Evolutionary conservation across 2,113 vertebrate species (phyloP), one percentile per base, ranked within the genome.

Genomic region (Rhegmatorhina hoffmannsi): DNA sequence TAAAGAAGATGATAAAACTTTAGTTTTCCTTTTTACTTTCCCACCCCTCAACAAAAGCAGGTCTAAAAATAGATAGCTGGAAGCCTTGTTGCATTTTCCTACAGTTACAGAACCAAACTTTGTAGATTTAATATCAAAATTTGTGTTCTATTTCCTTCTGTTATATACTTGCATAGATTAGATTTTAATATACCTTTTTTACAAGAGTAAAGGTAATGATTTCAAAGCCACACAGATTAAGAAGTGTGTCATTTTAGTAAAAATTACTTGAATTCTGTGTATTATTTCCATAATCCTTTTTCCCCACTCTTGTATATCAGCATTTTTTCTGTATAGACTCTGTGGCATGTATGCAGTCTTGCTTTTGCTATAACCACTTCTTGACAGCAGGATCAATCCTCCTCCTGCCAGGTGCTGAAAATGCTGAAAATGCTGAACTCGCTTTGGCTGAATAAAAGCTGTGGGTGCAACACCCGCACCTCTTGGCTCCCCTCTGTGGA

Each of bases 401-500:
- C 44, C 78, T 92, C 31, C 80, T 95, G 78, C 86, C 93, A 95
- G 95, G 66, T 89, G 88, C 95, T 93, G 86, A 80, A 87, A 81
- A 53, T 89, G 88, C 95, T 93, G 86, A 80, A 87, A 81, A 53
- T 69, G 84, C 70, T 78, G 50, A 84, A 67, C 77, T 85, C 8
- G 1, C 72, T 55, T 47, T 17, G 47, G 59, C 63, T 75, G 84
- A 62, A 92, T 67, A 52, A 70, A 89, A 91, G 69, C 62, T 21
- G 53, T 95, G 94, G 85, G 92, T 83, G 91, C 88, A 62, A 94
- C 91, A 90, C 43, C 59, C 72, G 17, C 94, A 62, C 84, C 69
- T 78, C 82, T 91, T 89, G 75, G 87, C 89, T 94, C 79, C 84
- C 25, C 76, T 95, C 96, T 97, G 96, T 97, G 97, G 97, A 98